phyloP scores from a whole-genome alignment of 2,888 invertebrate genomes.

The Deladenus siricidicola region DNA sequence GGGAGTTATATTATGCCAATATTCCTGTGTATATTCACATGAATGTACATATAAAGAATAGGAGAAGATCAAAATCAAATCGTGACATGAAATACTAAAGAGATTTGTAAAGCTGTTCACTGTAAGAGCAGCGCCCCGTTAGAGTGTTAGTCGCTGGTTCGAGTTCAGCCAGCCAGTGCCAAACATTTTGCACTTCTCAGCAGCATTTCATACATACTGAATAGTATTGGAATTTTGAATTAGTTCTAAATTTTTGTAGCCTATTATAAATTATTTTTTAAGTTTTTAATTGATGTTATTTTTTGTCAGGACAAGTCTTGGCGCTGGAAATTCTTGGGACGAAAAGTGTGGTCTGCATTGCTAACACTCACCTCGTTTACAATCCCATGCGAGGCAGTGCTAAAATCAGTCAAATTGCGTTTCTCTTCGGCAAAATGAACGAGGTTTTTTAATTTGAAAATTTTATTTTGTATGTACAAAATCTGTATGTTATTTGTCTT shows the following conservation, averaged over 20 bases:
- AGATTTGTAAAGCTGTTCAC: neutral
- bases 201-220: too few relatives aligned
- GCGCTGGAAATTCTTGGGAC: conserved; percentile 26
- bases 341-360: conserved; percentile 63
- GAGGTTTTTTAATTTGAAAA: conserved; percentile 58
- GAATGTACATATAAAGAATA: too few relatives aligned
- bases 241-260: too few relatives aligned
- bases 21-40: too few relatives aligned
- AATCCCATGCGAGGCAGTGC: conserved; percentile 83
- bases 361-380: conserved; percentile 87
- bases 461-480: conserved; percentile 3
- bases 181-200: too few relatives aligned
- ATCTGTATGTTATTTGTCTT: too few relatives aligned
- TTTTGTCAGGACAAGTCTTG: conserved; percentile 38
- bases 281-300: conserved; percentile 1
- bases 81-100: neutral
- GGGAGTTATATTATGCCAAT: neutral
- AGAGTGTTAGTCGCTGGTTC: too few relatives aligned
- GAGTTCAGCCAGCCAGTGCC: too few relatives aligned
- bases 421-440: conserved; percentile 76
- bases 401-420: conserved; percentile 75
- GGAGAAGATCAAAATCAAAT: too few relatives aligned
- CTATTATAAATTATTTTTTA: neutral
- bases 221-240: too few relatives aligned
- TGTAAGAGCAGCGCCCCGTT: too few relatives aligned